These are phyloP conservation scores for Hypocryptadius cinnamomeus DNA, from an alignment of 2,113 vertebrate genomes.

Conservation along the genomic window DNA sequence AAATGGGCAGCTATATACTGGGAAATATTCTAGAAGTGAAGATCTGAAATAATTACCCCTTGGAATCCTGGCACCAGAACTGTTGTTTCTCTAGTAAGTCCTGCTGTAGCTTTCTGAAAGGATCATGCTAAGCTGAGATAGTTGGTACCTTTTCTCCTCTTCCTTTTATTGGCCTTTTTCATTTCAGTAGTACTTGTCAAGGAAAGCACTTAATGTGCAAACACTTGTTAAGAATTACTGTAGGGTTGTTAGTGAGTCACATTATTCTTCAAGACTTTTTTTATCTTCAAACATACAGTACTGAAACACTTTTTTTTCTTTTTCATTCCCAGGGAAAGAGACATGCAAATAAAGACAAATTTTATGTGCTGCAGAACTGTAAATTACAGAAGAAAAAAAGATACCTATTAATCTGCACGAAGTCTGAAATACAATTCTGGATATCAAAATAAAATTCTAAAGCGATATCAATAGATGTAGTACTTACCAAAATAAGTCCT, in stretches of 20 bases:
- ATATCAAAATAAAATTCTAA: not conserved
- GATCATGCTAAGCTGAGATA: not conserved
- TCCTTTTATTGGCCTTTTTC: not conserved
- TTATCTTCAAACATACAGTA: not conserved
- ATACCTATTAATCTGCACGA: not conserved
- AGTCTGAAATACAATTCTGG: not conserved
- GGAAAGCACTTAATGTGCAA: not conserved
- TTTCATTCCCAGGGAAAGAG: not conserved
- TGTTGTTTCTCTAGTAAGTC: not conserved
- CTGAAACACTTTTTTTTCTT: not conserved
- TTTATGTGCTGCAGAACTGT: not conserved
- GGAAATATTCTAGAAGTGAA: not conserved
- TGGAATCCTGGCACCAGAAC: not conserved
- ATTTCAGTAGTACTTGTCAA: not conserved
- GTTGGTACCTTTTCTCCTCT: not conserved
- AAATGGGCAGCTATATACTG: not conserved
- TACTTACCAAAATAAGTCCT: constrained; percentile 97
- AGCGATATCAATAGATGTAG: not conserved
- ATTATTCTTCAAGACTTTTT: not conserved
- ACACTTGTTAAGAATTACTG: not conserved
- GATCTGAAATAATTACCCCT: not conserved
- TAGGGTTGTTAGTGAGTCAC: not conserved
- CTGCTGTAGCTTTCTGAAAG: not conserved
- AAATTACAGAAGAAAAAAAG: not conserved
- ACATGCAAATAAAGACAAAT: not conserved